A percentile compares a stretch with the other conserved stretches of the same genome.
Evolutionary conservation across 2,888 invertebrate genomes (phyloP).

Genomic region (Yponomeuta sedellus): DNA sequence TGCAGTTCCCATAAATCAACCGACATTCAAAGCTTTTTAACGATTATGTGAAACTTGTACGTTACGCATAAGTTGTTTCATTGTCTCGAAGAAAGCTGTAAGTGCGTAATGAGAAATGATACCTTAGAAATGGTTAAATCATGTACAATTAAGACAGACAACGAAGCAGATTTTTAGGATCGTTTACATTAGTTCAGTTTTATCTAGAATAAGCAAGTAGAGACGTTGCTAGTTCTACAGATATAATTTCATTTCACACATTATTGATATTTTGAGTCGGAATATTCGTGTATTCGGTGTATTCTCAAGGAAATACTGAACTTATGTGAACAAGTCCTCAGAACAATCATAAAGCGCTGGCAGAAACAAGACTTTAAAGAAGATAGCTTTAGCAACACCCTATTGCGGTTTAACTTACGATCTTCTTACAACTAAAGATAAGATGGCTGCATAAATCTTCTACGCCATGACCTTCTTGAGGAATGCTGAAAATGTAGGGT

Average conservation of each 20-base stretch:
- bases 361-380: background rate
- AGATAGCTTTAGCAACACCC: slow-evolving; percentile 5
- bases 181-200: background rate
- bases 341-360: background rate
- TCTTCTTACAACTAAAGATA: slow-evolving; percentile 77
- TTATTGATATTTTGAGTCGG: too few relatives aligned
- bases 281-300: too few relatives aligned
- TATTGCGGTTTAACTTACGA: slow-evolving; percentile 61
- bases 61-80: background rate
- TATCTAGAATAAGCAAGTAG: background rate
- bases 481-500: slow-evolving; percentile 81
- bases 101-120: background rate
- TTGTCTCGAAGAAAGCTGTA: background rate
- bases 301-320: background rate
- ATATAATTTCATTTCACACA: too few relatives aligned
- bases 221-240: too few relatives aligned
- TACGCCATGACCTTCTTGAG: slow-evolving; percentile 87
- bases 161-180: background rate
- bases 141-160: background rate
- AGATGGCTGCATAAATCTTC: slow-evolving; percentile 57
- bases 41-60: background rate
- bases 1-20: background rate
- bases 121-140: background rate
- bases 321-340: background rate
- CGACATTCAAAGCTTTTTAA: background rate